These are phyloP conservation scores for Mesorhabditis spiculigera DNA, from an alignment of 2,888 invertebrate genomes.

Conservation along the genomic window DNA sequence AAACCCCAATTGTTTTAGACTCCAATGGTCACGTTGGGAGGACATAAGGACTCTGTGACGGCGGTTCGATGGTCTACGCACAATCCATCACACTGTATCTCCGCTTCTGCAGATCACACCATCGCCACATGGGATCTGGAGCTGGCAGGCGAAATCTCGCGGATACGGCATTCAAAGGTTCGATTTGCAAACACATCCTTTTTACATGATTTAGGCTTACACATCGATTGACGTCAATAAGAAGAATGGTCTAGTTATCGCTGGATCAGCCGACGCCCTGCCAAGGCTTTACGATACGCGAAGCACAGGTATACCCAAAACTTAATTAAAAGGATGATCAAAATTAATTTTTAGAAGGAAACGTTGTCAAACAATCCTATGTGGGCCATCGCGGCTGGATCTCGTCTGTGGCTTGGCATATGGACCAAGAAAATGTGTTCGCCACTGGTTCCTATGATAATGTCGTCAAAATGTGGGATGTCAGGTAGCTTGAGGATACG, in stretches of 20 bases:
- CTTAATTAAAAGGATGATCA: neutral
- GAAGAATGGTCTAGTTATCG: conserved; percentile 71
- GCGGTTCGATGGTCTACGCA: conserved; percentile 79
- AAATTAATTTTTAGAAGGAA: conserved; percentile 60
- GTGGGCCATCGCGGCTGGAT: conserved; percentile 86
- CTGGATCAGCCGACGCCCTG: conserved; percentile 86
- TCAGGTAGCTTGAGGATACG: conserved; percentile 56
- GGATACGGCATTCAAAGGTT: conserved; percentile 15
- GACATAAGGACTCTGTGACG: conserved; percentile 81
- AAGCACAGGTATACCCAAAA: conserved; percentile 64
- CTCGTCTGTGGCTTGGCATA: conserved; percentile 83
- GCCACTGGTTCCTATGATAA: conserved; percentile 88
- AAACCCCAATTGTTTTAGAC: conserved; percentile 18
- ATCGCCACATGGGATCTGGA: conserved; percentile 85
- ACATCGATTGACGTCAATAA: conserved; percentile 81
- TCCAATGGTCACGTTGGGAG: conserved; percentile 81
- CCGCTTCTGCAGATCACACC: conserved; percentile 92
- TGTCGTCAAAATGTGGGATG: conserved; percentile 90
- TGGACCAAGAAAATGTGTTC: conserved; percentile 76
- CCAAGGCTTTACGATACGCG: conserved; percentile 87
- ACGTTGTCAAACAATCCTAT: conserved; percentile 81
- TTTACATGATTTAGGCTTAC: conserved; percentile 71
- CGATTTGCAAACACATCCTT: neutral
- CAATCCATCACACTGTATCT: conserved; percentile 70
- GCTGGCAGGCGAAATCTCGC: conserved; percentile 39